Conservation (phyloP, 2,888 invertebrate species). For the Agonum fuliginosum region DNA sequence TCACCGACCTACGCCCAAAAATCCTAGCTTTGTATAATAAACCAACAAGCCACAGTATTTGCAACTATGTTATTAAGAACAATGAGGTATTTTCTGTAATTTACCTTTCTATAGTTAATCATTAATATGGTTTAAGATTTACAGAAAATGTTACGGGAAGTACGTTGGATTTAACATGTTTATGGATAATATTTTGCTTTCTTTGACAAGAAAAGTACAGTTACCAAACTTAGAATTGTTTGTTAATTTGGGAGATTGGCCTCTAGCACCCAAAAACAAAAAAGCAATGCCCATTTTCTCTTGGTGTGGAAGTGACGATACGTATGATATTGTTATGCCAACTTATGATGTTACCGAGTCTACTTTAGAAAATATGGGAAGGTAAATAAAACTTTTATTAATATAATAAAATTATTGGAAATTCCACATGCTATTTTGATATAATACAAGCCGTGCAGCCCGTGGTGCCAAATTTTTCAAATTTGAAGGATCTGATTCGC, state of each 20-base stretch:
- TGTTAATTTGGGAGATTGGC: constrained; percentile 97
- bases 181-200: constrained; percentile 89
- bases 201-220: constrained; percentile 85
- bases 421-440: background rate
- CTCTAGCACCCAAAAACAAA: constrained; percentile 78
- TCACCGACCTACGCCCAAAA: constrained; percentile 79
- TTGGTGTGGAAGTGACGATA: constrained; percentile 94
- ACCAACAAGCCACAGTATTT: constrained; percentile 89
- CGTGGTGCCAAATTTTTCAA: too few species aligned
- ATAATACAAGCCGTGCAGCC: too few species aligned
- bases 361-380: constrained; percentile 93
- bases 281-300: constrained; percentile 86
- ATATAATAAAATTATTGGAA: background rate
- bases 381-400: constrained; percentile 74
- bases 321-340: constrained; percentile 92
- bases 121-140: constrained; percentile 73
- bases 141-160: constrained; percentile 93
- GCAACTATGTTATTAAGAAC: constrained; percentile 90
- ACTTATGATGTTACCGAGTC: constrained; percentile 97
- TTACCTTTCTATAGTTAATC: background rate
- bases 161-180: constrained; percentile 98
- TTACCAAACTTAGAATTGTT: constrained; percentile 93
- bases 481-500: too few species aligned
- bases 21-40: constrained; percentile 79
- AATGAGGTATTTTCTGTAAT: constrained; percentile 77